Base-by-base conservation (phyloP, 2,888 invertebrate genomes). In the Meiosimyza platycephala region DNA sequence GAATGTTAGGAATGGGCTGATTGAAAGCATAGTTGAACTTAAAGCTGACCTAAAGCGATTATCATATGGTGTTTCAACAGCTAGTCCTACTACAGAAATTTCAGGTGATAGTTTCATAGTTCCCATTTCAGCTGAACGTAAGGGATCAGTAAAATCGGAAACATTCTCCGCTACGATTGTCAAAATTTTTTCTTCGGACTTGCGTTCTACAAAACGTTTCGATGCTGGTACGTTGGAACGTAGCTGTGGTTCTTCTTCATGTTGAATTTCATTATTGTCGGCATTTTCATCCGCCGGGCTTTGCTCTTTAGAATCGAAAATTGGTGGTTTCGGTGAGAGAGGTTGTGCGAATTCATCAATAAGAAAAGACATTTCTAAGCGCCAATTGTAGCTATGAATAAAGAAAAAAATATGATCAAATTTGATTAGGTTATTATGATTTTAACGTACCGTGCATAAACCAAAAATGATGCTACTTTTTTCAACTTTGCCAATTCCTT, bases 361-460 rank as follows among this genome's bases (percentile, higher is more conserved):
- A 55, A 95, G 88, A 85, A 96, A 98, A 0, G 97, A 94, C 80
- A 94, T 93, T 86, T 99, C 99, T 59, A 98, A 88, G 65, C 94
- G 91, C 93, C 96, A 95, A 80, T 98, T 98, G 85, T 98, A 98
- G 52, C 93, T 81, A 22, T 65, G 22, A 67, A 51, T n/a, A 74
- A 72, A 66, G n/a, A n/a, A 52, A 65, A 48, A 15, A 48, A 54
- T 0, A 68, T 13, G 57, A 33, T 52, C 47, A 57, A 28, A 15
- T 69, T 33, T 18, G 48, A 1, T 15, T 65, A 71, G 40, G 40
- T 6, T 22, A 18, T 59, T 59, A 22, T 22, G 4, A 18, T 18
- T 66, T 64, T 54, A 9, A 66, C 47, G 67, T 64, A 81, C 76
- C 85, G 82, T 0, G 86, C 87, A 76, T 86, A 93, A 0, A 96